Conservation (phyloP, 2,888 invertebrate genomes). For the Nasonia oneida region DNA sequence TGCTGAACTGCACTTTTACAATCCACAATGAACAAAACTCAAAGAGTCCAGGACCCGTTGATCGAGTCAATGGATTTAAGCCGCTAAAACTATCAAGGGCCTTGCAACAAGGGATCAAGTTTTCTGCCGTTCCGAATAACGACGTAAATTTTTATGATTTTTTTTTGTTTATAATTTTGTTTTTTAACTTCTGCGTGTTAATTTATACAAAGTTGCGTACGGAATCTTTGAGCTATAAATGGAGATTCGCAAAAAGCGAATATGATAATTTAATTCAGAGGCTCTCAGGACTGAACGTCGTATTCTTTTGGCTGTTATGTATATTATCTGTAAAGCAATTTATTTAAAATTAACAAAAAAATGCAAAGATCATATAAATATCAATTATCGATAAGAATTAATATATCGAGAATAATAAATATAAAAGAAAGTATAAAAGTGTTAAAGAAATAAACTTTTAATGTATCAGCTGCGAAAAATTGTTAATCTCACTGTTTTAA, state of each 20-base stretch:
- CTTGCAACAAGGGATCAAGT: constrained; percentile 44
- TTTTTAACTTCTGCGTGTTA: constrained; percentile 9
- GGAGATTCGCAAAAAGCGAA: constrained; percentile 13
- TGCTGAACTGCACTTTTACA: not conserved
- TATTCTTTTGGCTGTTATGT: constrained; percentile 56
- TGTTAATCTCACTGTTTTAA: constrained; percentile 46
- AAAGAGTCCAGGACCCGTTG: constrained; percentile 23
- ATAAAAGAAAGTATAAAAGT: constrained; percentile 19
- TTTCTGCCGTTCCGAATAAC: constrained; percentile 17
- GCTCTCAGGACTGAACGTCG: constrained; percentile 47
- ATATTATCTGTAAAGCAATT: constrained; percentile 57
- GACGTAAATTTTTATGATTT: constrained; percentile 25
- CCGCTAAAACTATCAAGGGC: not conserved
- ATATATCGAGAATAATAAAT: constrained; percentile 46
- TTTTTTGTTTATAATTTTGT: constrained; percentile 18
- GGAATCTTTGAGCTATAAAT: constrained; percentile 19
- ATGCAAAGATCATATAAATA: constrained; percentile 33
- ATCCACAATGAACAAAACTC: not conserved
- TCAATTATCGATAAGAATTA: constrained; percentile 42
- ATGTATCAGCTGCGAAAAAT: constrained; percentile 39
- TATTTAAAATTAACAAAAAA: constrained; percentile 50
- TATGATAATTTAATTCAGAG: constrained; percentile 9
- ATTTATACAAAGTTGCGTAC: constrained; percentile 25
- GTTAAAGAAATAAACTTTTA: constrained; percentile 45
- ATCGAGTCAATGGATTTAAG: not conserved